Evolutionary conservation across 2,797 vertebrate species (phyloP).

Genomic region (Hemibagrus guttatus): DNA sequence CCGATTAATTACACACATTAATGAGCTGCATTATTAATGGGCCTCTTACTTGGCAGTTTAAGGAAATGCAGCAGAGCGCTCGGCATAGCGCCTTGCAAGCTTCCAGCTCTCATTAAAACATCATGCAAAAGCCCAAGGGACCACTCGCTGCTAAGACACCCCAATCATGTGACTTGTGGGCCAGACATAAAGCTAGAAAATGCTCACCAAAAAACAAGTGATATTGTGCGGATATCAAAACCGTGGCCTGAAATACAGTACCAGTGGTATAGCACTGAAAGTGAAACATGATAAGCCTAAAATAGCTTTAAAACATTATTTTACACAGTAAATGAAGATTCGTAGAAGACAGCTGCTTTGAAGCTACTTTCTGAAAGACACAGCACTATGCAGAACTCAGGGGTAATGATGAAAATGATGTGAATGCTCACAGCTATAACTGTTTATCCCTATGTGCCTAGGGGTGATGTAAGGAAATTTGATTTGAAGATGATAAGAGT

Average conservation of each 20-base stretch:
- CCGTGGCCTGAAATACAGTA: not conserved
- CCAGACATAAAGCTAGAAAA: conserved; percentile 11
- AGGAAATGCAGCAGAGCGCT: conserved; percentile 90
- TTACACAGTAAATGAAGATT: not conserved
- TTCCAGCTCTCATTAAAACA: conserved; percentile 90
- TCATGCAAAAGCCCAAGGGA: conserved; percentile 89
- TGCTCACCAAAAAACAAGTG: not conserved
- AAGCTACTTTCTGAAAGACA: not conserved
- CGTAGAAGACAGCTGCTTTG: not conserved
- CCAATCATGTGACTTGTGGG: conserved; percentile 24
- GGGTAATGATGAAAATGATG: too few relatives aligned
- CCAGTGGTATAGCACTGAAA: not conserved
- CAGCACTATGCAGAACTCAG: not conserved
- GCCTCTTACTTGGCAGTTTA: conserved; percentile 98
- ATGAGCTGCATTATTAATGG: conserved; percentile 99
- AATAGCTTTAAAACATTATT: not conserved
- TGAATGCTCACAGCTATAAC: not conserved
- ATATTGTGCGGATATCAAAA: not conserved
- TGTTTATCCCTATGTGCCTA: not conserved
- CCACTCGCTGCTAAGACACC: conserved; percentile 65
- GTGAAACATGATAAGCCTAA: not conserved
- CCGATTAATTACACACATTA: conserved; percentile 99
- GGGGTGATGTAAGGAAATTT: not conserved
- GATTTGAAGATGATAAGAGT: not conserved
- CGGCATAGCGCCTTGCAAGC: conserved; percentile 78